Base-by-base conservation (phyloP, 1,140 invertebrate species). In the Cyclina sinensis region DNA sequence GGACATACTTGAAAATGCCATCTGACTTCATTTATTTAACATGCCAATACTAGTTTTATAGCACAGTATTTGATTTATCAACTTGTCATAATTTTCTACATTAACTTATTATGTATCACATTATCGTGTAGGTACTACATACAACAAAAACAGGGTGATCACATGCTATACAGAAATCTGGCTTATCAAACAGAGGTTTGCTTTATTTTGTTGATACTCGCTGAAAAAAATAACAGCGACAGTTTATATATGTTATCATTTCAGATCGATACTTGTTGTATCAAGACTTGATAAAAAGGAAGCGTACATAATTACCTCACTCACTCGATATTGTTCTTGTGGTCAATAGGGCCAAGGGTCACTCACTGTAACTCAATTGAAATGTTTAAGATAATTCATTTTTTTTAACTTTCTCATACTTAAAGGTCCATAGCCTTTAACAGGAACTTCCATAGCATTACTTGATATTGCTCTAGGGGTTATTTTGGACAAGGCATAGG, bases 141-240 rank as follows among this genome's bases (percentile, higher is more conserved):
- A 46, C 76, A 79, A 57, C 76, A 79, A 24, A 9, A 16, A 16
- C 24, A 54, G 24, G 43, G 76, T 24, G 76, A 48, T 35, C 46
- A 54, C 48, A 79, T 79, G 76, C 16, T 79, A 2, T 57, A 54
- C 46, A 24, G 27, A 46, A 79, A 79, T 70, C 24, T 39, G 12
- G 35, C 30, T n/a, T 37, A 5, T 37, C 65, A 70, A 39, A 39
- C 30, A 18, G 65, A 70, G 65, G 65, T 70, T 30, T 7, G 18
- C 30, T 30, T 27, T n/a, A 59, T n/a, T 27, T 9, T 21, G 4
- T 27, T 21, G 18, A 51, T 12, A 51, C 9, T 51, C 21, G 9
- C n/a, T n/a, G n/a, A n/a, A n/a, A n/a, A n/a, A n/a, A n/a, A n/a
- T n/a, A n/a, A n/a, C n/a, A n/a, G n/a, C n/a, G n/a, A n/a, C n/a